Evolutionary conservation across 2,888 invertebrate species (phyloP), one percentile per base, ranked within the genome.

Genomic region (Sesia bembeciformis): DNA sequence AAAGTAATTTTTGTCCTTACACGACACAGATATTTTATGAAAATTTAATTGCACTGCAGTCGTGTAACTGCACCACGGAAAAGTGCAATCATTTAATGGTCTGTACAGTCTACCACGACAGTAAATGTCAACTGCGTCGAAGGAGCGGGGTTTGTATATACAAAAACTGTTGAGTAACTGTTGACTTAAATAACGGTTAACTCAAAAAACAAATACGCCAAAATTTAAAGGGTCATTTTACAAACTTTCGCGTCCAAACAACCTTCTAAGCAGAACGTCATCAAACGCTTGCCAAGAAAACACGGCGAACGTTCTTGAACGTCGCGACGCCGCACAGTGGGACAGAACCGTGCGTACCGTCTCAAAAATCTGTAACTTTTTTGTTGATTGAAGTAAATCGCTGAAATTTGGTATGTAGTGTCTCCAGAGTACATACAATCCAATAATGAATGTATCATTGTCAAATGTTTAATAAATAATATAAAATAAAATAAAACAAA

Each of bases 231-330:
- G 23, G 46, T 23, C 46, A 46, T 46, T 46, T 46, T 46, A 6
- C 8, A 46, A 46, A 46, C 3, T 46, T 23, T 8, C 46, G 46
- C 23, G 7, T 23, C 7, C 8, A n/a, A n/a, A n/a, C n/a, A n/a
- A 38, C 53, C 50, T n/a, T 41, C 49, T 40, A 40, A 49, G 39
- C 39, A 40, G 46, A 40, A 40, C 40, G 53, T 49, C 53, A 54
- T 49, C 49, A 23, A 39, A 23, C 57, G 58, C 59, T 70, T 74
- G 68, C 46, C 67, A 70, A 74, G 46, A 46, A 46, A 46, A 5
- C 46, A 8, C 8, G n/a, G 46, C 46, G n/a, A 46, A 8, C 46
- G n/a, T 46, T 72, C 76, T 67, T 68, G 63, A 76, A 74, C 66
- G 7, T 46, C 46, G 40, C 3, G 46, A 46, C 23, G 65, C n/a